Evolutionary conservation across 2,888 invertebrate species (phyloP).

Genomic region (Gymnosoma rotundatum): DNA sequence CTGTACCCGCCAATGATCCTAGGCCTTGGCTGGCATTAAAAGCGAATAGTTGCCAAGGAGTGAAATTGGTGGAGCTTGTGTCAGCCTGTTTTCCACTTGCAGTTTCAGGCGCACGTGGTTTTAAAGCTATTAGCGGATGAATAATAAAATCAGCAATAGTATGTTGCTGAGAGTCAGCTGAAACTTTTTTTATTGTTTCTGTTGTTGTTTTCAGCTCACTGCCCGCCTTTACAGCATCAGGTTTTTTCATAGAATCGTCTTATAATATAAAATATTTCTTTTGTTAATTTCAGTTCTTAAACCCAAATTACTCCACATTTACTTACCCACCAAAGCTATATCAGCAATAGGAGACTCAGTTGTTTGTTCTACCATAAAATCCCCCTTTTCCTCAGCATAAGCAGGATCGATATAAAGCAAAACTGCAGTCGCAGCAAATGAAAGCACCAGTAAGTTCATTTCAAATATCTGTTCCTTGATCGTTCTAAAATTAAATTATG

Average conservation of each 20-base stretch:
- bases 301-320: neutral
- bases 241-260: conserved; percentile 18
- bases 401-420: conserved; percentile 17
- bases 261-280: neutral
- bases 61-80: conserved; percentile 53
- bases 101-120: conserved; percentile 73
- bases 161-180: conserved; percentile 73
- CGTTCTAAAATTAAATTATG: conserved; percentile 22
- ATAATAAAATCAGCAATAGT: conserved; percentile 79
- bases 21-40: conserved; percentile 78
- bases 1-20: conserved; percentile 77
- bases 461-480: neutral
- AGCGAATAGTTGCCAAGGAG: conserved; percentile 75
- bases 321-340: conserved; percentile 77
- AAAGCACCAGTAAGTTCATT: conserved; percentile 64
- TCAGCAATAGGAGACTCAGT: conserved; percentile 78
- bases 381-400: conserved; percentile 28
- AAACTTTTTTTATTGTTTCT: conserved; percentile 34
- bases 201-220: conserved; percentile 27
- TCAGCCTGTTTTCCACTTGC: conserved; percentile 65
- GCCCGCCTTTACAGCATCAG: conserved; percentile 31
- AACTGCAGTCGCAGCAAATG: conserved; percentile 33
- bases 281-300: conserved; percentile 16
- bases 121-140: conserved; percentile 78
- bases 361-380: conserved; percentile 62